Conservation (phyloP, 1,140 invertebrate species). For the Neuroterus valhalla region DNA sequence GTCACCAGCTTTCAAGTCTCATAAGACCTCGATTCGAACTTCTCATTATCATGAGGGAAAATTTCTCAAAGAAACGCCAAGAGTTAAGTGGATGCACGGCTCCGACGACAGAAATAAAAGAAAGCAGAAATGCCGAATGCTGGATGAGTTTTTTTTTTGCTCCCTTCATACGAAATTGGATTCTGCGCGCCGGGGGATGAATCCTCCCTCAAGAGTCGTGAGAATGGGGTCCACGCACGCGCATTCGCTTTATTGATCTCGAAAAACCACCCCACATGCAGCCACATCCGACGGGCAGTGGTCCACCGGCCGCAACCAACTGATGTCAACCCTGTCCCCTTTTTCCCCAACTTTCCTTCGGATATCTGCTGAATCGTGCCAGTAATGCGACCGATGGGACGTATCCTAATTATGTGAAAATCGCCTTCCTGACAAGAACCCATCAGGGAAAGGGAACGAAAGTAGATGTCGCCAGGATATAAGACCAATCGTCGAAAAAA, state of each 20-base stretch:
- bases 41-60: slow-evolving; percentile 4
- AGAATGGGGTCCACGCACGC: slow-evolving; percentile 60
- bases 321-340: slow-evolving; percentile 53
- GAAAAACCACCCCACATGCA: slow-evolving; percentile 48
- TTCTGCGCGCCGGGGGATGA: neutral
- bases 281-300: slow-evolving; percentile 63
- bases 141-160: slow-evolving; percentile 16
- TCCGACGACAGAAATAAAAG: slow-evolving; percentile 3
- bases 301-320: slow-evolving; percentile 67
- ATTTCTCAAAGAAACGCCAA: slow-evolving; percentile 7
- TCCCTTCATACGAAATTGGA: slow-evolving; percentile 17
- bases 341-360: slow-evolving; percentile 39
- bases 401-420: slow-evolving; percentile 1
- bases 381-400: slow-evolving; percentile 3
- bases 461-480: neutral
- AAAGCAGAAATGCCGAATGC: slow-evolving; percentile 7
- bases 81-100: neutral
- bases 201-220: neutral
- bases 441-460: slow-evolving; percentile 17
- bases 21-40: neutral
- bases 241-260: slow-evolving; percentile 69
- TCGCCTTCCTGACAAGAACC: neutral
- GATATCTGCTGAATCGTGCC: neutral
- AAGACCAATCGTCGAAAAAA: neutral
- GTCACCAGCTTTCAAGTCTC: neutral